phyloP scores from a whole-genome alignment of 2,888 invertebrate genomes.

The Bruchidius siliquastri region DNA sequence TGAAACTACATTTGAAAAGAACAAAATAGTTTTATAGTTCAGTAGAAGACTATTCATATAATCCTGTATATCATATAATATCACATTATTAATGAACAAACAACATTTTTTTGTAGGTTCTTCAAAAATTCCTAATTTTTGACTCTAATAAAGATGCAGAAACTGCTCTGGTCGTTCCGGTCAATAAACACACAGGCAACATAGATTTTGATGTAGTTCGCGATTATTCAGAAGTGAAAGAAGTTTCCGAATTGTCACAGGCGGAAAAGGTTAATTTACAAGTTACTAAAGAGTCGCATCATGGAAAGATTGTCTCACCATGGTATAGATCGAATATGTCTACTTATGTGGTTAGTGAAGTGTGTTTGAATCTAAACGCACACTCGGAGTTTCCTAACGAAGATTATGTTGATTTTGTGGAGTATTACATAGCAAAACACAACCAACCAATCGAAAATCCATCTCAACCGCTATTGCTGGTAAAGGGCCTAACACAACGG shows the following conservation, averaged over 20 bases:
- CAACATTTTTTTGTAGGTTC: slow-evolving; percentile 35
- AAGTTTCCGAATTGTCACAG: slow-evolving; percentile 45
- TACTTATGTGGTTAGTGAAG: slow-evolving; percentile 63
- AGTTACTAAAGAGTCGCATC: slow-evolving; percentile 59
- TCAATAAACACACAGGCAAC: slow-evolving; percentile 33
- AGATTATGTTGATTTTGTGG: slow-evolving; percentile 59
- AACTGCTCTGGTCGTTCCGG: slow-evolving; percentile 49
- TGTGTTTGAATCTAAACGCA: slow-evolving; percentile 63
- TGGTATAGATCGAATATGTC: slow-evolving; percentile 59
- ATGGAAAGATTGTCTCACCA: slow-evolving; percentile 75
- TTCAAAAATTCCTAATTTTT: slow-evolving; percentile 58
- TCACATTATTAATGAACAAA: no score
- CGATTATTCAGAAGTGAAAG: slow-evolving; percentile 46
- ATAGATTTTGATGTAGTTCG: slow-evolving; percentile 62
- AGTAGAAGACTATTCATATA: no score
- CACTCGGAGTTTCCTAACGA: slow-evolving; percentile 61
- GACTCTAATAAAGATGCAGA: slow-evolving; percentile 50
- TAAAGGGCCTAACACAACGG: slow-evolving; percentile 60
- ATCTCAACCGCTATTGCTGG: slow-evolving; percentile 76
- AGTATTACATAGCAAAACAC: slow-evolving; percentile 77
- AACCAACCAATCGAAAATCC: slow-evolving; percentile 57
- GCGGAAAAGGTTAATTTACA: slow-evolving; percentile 50
- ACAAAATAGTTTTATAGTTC: no score
- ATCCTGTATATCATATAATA: no score
- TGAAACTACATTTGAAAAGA: no score